Evolutionary conservation across 2,888 invertebrate genomes (phyloP), one percentile per base, ranked within the genome.

Genomic region (Standfussiana lucernea): DNA sequence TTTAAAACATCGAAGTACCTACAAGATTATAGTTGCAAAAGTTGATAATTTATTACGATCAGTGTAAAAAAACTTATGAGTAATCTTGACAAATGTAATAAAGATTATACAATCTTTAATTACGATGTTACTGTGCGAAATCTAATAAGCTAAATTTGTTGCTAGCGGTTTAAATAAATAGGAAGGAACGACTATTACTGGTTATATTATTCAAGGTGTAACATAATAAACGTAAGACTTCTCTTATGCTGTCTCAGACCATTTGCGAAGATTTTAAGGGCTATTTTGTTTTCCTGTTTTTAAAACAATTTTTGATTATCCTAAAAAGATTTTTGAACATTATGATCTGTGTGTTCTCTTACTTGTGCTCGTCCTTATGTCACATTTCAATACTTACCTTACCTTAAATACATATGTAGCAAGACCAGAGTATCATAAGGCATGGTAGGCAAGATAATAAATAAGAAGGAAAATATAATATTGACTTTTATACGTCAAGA

Each of bases 31-130:
- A 18, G 24, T 21, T 37, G 45, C 45, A 53, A 37, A 79, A 64
- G 21, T 71, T 45, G 45, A 56, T 64, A 53, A 45, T 45, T 24
- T 18, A 77, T 42, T 50, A 53, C 45, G 45, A 77, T 71, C 71
- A 71, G 45, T 37, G 13, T n/a, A 62, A 32, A 21, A 21, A 42
- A 70, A 62, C 18, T 8, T 28, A 71, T 32, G 32, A 64, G n/a
- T 32, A 21, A 40, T 40, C 28, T 45, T 37, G 32, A 40, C 37
- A 37, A 64, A 56, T 40, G 28, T 72, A 28, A 72, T 64, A 53
- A 35, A 40, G 45, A 62, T 79, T 64, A 32, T 15, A 45, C 8
- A 53, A 72, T 72, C 53, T 56, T 42, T 72, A 45, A 79, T 64
- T 64, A 53, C 45, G 24, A 40, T 37, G 62, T 70, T 71, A 53